Evolutionary conservation across 2,888 invertebrate species (phyloP), one percentile per base, ranked within the genome.

Genomic region (Trachelus stipa): DNA sequence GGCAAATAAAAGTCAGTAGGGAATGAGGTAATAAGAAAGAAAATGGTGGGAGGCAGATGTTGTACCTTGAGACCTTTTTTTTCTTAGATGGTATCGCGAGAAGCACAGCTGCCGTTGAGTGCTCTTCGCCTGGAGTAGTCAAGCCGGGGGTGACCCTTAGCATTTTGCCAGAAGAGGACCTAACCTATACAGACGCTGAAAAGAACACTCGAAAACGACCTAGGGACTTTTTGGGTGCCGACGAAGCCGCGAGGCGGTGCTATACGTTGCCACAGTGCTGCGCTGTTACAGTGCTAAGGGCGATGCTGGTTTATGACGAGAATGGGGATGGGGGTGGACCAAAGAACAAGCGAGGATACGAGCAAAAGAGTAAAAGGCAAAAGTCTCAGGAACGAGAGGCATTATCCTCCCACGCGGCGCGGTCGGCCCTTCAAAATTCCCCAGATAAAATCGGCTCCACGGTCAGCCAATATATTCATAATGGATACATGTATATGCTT

Each of bases 351-450:
- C 69, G 71, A 77, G 77, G 69, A 73, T 37, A 77, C 77, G 74
- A 83, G 76, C 69, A 76, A 81, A 81, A 80, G 81, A 80, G 76
- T 75, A 79, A 82, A 82, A 83, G 79, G 81, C 81, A 81, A 80
- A 82, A 85, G 84, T 81, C 82, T 73, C 68, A 73, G 80, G 77
- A 71, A 77, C 75, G 83, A 82, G 84, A 85, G 81, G 82, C 85
- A 87, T 87, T 86, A 88, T 90, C 87, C 90, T 90, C 88, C 89
- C 88, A 89, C 89, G 87, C 88, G 83, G 83, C 81, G 79, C 81
- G 81, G 82, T 83, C 85, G 83, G 82, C 84, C 85, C 33, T 86
- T 84, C 85, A 84, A 89, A 90, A 89, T 88, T 87, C 87, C 83
- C 81, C 81, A 88, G 90, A 90, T 90, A 90, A 89, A 88, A 89